phyloP scores from a whole-genome alignment of 2,797 vertebrate genomes.

The Macropodus opercularis region DNA sequence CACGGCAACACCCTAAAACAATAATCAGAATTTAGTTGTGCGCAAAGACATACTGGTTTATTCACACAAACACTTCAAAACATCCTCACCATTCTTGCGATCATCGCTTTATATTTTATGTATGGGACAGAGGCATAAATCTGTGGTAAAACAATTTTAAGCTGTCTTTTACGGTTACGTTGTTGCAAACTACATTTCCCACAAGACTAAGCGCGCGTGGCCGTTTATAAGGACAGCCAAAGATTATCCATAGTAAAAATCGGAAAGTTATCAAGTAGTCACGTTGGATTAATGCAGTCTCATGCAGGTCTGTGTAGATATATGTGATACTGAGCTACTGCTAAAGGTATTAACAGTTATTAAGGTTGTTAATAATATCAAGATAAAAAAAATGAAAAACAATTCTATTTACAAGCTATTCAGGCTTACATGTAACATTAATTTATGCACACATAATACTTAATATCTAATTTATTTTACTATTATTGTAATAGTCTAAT shows the following conservation, averaged over 20 bases:
- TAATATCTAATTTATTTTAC: too few species aligned
- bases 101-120: background rate
- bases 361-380: too few species aligned
- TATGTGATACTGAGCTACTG: background rate
- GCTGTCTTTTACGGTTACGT: accelerated
- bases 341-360: background rate
- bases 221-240: conserved; percentile 21
- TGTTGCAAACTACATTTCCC: conserved; percentile 51
- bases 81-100: background rate
- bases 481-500: too few species aligned
- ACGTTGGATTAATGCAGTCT: background rate
- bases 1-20: background rate
- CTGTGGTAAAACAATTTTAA: background rate
- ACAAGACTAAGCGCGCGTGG: background rate
- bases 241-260: background rate
- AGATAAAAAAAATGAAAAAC: too few species aligned
- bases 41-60: background rate
- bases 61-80: background rate
- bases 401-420: too few species aligned
- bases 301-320: background rate
- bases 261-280: too few species aligned
- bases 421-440: too few species aligned
- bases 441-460: too few species aligned
- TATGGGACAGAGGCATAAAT: background rate
- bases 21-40: background rate